Conservation (phyloP, 2,113 vertebrate species). For the Gadus chalcogrammus region DNA sequence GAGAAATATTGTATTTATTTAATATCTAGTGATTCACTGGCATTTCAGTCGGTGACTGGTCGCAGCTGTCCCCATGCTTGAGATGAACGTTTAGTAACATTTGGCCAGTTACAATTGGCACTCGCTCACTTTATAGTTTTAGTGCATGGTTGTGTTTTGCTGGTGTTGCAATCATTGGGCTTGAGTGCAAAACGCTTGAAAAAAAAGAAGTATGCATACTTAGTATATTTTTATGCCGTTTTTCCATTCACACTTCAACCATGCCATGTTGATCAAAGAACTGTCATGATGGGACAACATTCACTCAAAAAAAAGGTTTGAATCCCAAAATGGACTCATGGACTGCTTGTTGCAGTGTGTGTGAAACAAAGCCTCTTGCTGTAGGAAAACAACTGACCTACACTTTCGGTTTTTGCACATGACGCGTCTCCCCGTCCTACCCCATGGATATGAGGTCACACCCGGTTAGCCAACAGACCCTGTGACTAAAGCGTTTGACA, state of each 20-base stretch:
- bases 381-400: too few relatives aligned
- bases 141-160: constrained; percentile 55
- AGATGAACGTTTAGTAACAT: constrained; percentile 41
- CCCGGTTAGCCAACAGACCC: too few relatives aligned
- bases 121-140: constrained; percentile 47
- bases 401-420: too few relatives aligned
- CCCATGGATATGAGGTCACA: too few relatives aligned
- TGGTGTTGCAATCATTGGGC: constrained; percentile 25
- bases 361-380: too few relatives aligned
- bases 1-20: constrained; percentile 36
- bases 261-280: neutral
- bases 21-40: constrained; percentile 44
- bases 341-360: too few relatives aligned
- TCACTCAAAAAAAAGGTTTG: too few relatives aligned
- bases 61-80: constrained; percentile 35
- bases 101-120: constrained; percentile 41
- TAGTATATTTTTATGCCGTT: constrained; percentile 30
- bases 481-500: too few relatives aligned
- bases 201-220: too few relatives aligned
- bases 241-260: constrained; percentile 18
- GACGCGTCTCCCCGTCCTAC: too few relatives aligned
- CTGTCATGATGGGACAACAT: too few relatives aligned
- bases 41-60: constrained; percentile 34
- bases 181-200: constrained; percentile 35
- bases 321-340: too few relatives aligned